Conservation (phyloP, 2,888 invertebrate species). For the Callosobruchus maculatus region DNA sequence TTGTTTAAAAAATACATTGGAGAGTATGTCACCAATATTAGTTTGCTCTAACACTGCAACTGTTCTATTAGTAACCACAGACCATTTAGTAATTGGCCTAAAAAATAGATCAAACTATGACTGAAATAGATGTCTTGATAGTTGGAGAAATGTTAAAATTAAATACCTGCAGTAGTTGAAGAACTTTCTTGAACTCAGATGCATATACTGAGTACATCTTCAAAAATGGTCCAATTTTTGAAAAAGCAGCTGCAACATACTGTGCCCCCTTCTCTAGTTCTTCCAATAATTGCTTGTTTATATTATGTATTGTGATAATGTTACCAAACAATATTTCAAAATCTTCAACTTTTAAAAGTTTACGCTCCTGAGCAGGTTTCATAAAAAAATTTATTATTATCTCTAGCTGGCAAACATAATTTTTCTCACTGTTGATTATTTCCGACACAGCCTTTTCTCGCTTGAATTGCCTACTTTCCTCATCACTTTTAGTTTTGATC, state of each 20-base stretch:
- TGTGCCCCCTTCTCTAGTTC: constrained; percentile 56
- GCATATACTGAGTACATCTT: constrained; percentile 77
- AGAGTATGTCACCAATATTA: too few species aligned
- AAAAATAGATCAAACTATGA: too few species aligned
- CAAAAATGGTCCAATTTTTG: constrained; percentile 70
- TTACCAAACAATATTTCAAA: constrained; percentile 61
- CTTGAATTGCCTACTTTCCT: constrained; percentile 41
- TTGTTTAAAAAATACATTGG: too few species aligned
- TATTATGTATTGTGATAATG: constrained; percentile 60
- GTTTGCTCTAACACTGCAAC: too few species aligned
- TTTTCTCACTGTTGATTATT: constrained; percentile 66
- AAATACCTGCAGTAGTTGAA: constrained; percentile 59
- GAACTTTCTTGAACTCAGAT: constrained; percentile 64
- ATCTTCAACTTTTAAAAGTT: constrained; percentile 51
- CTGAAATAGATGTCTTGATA: too few species aligned
- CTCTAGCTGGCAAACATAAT: constrained; percentile 66
- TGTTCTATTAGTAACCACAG: too few species aligned
- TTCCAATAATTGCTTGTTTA: constrained; percentile 59
- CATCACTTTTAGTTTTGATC: constrained; percentile 40
- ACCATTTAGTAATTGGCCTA: too few species aligned
- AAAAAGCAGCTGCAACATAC: constrained; percentile 63
- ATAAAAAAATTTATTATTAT: constrained; percentile 62
- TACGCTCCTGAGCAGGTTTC: constrained; percentile 54
- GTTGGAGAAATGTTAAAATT: too few species aligned
- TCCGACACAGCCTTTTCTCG: constrained; percentile 60